A percentile compares a stretch with the other conserved stretches of the same genome.
These are phyloP conservation scores for Sipha maydis DNA, from an alignment of 2,888 invertebrate species.

Conservation along the genomic window DNA sequence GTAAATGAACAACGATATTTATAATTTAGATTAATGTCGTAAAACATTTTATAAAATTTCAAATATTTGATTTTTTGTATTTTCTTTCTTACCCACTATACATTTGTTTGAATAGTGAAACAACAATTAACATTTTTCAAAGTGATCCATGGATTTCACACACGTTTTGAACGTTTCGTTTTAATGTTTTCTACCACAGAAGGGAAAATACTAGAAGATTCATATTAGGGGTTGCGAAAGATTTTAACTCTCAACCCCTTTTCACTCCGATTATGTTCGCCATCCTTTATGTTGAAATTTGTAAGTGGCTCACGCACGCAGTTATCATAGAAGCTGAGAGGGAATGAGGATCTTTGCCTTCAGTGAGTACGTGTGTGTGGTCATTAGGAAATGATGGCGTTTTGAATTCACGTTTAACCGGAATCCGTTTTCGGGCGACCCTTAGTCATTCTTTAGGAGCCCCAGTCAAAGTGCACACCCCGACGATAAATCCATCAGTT, in stretches of 20 bases:
- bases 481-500: conserved; percentile 46
- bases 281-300: conserved; percentile 48
- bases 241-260: conserved; percentile 43
- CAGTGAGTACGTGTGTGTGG: conserved; percentile 16
- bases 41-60: no score
- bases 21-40: no score
- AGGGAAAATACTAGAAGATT: conserved; percentile 20
- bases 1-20: no score
- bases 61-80: no score
- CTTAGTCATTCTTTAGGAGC: conserved; percentile 42
- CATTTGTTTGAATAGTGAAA: no score
- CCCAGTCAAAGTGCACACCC: conserved; percentile 21
- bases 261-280: conserved; percentile 34
- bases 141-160: not conserved
- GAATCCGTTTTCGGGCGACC: conserved; percentile 50
- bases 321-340: conserved; percentile 24
- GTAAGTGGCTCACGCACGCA: conserved; percentile 61
- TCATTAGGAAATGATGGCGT: conserved; percentile 55
- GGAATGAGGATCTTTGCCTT: conserved; percentile 8
- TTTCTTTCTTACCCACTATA: no score
- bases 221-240: not conserved
- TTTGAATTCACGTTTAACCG: conserved; percentile 54
- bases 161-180: conserved; percentile 16
- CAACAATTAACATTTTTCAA: not conserved
- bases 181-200: conserved; percentile 26